Percentiles rank a stretch among this genome's conserved stretches.
Conservation (phyloP, 2,113 vertebrate species). For the Amblyopsis rosae region DNA sequence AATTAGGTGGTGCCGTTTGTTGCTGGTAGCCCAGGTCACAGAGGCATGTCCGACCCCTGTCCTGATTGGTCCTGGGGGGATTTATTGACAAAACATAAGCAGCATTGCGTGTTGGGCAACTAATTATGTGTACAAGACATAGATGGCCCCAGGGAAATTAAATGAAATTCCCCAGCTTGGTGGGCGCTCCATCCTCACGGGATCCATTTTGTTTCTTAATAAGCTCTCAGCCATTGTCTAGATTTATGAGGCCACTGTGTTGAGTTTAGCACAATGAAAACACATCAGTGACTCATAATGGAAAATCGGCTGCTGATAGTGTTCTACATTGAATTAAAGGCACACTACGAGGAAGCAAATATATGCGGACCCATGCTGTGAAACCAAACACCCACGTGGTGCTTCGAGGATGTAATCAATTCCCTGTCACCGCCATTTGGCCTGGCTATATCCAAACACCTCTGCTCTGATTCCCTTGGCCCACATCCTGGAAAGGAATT, state of each 20-base stretch:
- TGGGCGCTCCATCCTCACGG: slow-evolving; percentile 88
- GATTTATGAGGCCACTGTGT: slow-evolving; percentile 90
- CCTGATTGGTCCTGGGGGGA: slow-evolving; percentile 93
- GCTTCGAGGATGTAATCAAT: slow-evolving; percentile 42
- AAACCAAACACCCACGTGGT: slow-evolving; percentile 47
- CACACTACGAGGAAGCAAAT: slow-evolving; percentile 43
- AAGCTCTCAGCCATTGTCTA: slow-evolving; percentile 93
- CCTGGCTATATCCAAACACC: slow-evolving; percentile 60
- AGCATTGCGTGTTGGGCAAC: slow-evolving; percentile 90
- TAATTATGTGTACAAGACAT: slow-evolving; percentile 99
- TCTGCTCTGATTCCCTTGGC: slow-evolving; percentile 59
- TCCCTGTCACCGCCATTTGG: slow-evolving; percentile 33
- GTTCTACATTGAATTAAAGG: slow-evolving; percentile 38
- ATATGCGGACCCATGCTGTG: slow-evolving; percentile 43
- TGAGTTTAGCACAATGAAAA: slow-evolving; percentile 58
- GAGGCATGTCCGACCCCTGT: slow-evolving; percentile 95
- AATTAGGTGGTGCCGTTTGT: slow-evolving; percentile 89
- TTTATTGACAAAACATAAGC: slow-evolving; percentile 97
- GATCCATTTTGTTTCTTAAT: slow-evolving; percentile 95
- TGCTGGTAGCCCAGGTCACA: slow-evolving; percentile 90
- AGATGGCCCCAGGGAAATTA: slow-evolving; percentile 95
- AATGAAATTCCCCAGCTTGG: slow-evolving; percentile 97
- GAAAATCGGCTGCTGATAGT: slow-evolving; percentile 58
- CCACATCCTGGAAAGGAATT: slow-evolving; percentile 66
- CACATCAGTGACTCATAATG: slow-evolving; percentile 59